Percentiles rank a stretch among this genome's conserved stretches.
phyloP scores from a whole-genome alignment of 2,797 vertebrate species.

The Cetoscarus ocellatus region DNA sequence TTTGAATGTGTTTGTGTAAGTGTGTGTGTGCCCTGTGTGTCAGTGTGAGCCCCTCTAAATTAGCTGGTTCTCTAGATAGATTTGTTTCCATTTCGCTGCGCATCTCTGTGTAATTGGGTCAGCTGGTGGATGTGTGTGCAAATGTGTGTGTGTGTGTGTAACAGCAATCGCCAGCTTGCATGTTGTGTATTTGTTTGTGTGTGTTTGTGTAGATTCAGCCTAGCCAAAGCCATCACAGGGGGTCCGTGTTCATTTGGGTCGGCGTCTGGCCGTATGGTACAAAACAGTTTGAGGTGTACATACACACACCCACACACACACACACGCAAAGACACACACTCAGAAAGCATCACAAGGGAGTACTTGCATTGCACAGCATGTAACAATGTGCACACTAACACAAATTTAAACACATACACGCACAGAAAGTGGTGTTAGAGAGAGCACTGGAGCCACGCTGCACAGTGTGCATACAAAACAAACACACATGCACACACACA shows the following conservation, averaged over 20 bases:
- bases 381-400: constrained; percentile 61
- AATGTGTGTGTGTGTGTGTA: constrained; percentile 32
- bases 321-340: constrained; percentile 31
- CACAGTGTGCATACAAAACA: constrained; percentile 48
- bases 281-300: constrained; percentile 74
- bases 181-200: constrained; percentile 42
- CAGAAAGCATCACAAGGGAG: constrained; percentile 61
- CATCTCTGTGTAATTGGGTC: constrained; percentile 84
- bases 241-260: constrained; percentile 88
- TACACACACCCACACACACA: constrained; percentile 27
- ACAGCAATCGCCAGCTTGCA: constrained; percentile 57
- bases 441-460: constrained; percentile 22
- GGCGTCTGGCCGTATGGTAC: constrained; percentile 80
- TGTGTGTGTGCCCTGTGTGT: constrained; percentile 35
- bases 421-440: constrained; percentile 48
- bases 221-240: constrained; percentile 87
- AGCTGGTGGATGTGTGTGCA: constrained; percentile 68
- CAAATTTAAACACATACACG: constrained; percentile 53
- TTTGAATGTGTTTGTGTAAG: constrained; percentile 15
- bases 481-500: constrained; percentile 46
- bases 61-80: constrained; percentile 78
- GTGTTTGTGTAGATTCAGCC: constrained; percentile 80
- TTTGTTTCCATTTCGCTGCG: constrained; percentile 82
- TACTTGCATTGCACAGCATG: constrained; percentile 64
- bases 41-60: constrained; percentile 74